Conservation (phyloP, 2,113 vertebrate genomes). For the Sprattus sprattus region DNA sequence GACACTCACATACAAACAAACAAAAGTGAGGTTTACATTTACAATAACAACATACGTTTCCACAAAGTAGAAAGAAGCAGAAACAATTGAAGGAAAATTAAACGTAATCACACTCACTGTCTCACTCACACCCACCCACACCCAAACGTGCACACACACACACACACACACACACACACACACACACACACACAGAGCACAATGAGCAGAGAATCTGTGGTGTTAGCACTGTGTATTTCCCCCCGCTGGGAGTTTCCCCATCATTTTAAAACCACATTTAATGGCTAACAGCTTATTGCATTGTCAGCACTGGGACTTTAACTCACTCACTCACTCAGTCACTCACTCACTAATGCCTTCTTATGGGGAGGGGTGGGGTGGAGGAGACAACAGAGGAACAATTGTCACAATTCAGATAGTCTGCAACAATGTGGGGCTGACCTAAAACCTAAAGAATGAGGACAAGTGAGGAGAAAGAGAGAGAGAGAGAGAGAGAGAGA, state of each 20-base stretch:
- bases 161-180: not conserved
- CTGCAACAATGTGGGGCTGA: not conserved
- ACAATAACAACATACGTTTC: too few species aligned
- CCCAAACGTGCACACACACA: not conserved
- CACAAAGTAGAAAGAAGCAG: too few species aligned
- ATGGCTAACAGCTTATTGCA: not conserved
- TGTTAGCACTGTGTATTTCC: not conserved
- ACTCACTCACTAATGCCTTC: not conserved
- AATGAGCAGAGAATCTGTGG: not conserved
- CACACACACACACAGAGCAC: not conserved
- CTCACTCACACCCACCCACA: not conserved
- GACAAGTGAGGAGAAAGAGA: not conserved
- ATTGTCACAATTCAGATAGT: not conserved
- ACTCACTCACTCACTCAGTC: not conserved
- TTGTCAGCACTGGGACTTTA: not conserved
- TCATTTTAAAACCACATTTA: not conserved
- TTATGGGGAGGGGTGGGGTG: not conserved
- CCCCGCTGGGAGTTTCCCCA: not conserved
- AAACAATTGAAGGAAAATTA: not conserved
- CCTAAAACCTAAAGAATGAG: not conserved
- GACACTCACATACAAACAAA: slow-evolving; percentile 1
- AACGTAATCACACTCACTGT: not conserved
- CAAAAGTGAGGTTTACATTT: too few species aligned
- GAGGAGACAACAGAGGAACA: not conserved
- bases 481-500: not conserved